Base-by-base conservation (phyloP, 2,113 vertebrate genomes). In the Dipodomys merriami region DNA sequence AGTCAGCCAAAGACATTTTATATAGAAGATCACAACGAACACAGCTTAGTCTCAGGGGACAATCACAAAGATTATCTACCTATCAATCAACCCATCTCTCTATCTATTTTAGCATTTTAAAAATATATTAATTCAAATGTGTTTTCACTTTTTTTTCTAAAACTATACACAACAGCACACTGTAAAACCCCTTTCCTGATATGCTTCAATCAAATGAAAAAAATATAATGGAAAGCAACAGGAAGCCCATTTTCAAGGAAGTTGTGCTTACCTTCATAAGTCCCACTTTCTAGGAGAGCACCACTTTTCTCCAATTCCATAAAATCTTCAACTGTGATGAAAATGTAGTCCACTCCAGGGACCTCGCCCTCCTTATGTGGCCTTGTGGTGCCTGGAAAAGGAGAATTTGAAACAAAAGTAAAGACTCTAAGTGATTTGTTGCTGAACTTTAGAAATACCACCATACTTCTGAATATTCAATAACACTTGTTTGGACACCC, bases 281-380 rank as follows among this genome's bases (percentile, higher is more conserved):
- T 99, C 97, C 99, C 99, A 19, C 99, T 99, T 98, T 99, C 99
- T 91, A 99, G 97, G 91, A 99, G 98, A 97, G 99, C 98, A 91
- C 99, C 99, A 93, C 99, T 99, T 98, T 99, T 99, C 98, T 99
- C 99, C 97, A 99, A 96, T 98, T 99, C 99, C 98, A 99, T 98
- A 98, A 99, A 99, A 97, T 98, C 99, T 97, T 99, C 99, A 97
- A 99, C 98, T 39, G 98, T 99, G 97, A 99, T 99, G 94, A 99
- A 99, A 98, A 99, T 99, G 97, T 99, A 99, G 98, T 99, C 99
- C 98, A 99, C 99, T 93, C 99, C 99, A 0, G 99, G 99, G 96
- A 99, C 99, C 97, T 99, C 99, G 27, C 99, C 99, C 98, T 99
- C 99, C 98, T 99, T 99, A 98, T 99, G 99, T 97, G 98, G 99